Evolutionary conservation across 2,888 invertebrate genomes (phyloP).

Genomic region (Fragum sueziense): DNA sequence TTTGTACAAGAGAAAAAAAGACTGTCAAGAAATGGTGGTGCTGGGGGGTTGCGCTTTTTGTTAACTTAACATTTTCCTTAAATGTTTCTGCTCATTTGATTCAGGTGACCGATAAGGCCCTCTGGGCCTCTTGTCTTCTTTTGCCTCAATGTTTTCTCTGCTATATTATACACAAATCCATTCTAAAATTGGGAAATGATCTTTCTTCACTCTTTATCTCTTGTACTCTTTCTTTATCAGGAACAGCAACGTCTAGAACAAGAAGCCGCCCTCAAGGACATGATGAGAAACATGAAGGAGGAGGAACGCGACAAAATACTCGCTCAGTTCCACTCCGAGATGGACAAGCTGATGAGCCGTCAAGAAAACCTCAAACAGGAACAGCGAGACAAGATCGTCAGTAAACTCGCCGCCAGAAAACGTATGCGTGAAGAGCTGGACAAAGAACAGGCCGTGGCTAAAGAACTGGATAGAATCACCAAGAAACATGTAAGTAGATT

Average conservation of each 20-base stretch:
- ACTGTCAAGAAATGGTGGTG: too few relatives aligned
- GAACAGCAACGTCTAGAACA: constrained; percentile 64
- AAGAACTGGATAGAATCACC: constrained; percentile 77
- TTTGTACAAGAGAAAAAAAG: too few relatives aligned
- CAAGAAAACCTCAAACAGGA: constrained; percentile 62
- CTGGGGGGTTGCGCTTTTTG: too few relatives aligned
- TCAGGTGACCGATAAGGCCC: too few relatives aligned
- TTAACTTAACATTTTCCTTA: too few relatives aligned
- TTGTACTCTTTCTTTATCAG: constrained; percentile 34
- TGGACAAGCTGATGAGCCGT: constrained; percentile 61
- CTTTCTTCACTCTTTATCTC: too few relatives aligned
- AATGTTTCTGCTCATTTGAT: too few relatives aligned
- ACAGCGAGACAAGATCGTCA: constrained; percentile 74
- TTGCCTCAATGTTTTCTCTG: too few relatives aligned
- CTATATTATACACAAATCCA: too few relatives aligned
- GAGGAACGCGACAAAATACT: constrained; percentile 74
- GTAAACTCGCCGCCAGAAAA: constrained; percentile 78
- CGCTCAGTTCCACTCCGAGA: constrained; percentile 68
- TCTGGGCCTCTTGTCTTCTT: too few relatives aligned
- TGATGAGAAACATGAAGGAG: constrained; percentile 65
- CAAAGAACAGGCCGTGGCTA: constrained; percentile 75
- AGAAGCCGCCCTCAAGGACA: constrained; percentile 67
- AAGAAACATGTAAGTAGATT: constrained; percentile 69
- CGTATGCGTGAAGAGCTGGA: constrained; percentile 77
- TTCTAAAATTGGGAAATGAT: too few relatives aligned